phyloP scores from a whole-genome alignment of 2,797 vertebrate genomes.

The Aselliscus stoliczkanus region DNA sequence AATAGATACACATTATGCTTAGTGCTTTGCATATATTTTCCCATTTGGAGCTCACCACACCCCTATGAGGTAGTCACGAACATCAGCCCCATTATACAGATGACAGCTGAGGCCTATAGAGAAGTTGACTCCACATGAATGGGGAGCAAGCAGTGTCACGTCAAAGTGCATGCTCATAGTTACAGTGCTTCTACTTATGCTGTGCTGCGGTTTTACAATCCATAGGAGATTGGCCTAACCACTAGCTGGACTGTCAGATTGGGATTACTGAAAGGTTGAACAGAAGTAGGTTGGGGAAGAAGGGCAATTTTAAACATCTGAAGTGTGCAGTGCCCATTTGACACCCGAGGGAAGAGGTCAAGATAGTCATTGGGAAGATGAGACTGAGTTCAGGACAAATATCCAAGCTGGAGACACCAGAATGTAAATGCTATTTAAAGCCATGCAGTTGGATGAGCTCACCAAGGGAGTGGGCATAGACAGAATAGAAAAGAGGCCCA shows the following conservation, averaged over 20 bases:
- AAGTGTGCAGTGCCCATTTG: background rate
- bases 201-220: too few relatives aligned
- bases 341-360: background rate
- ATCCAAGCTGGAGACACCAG: background rate
- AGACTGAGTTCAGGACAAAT: background rate
- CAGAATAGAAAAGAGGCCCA: background rate
- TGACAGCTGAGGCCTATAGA: background rate
- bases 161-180: background rate
- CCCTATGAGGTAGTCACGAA: background rate
- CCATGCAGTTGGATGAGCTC: background rate
- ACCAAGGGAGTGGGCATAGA: background rate
- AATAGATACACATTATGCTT: background rate
- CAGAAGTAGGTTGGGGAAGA: background rate
- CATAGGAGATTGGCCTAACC: background rate
- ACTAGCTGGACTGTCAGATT: background rate
- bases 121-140: background rate
- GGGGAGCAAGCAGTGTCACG: background rate
- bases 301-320: background rate
- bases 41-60: background rate
- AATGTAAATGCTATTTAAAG: background rate
- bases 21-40: background rate
- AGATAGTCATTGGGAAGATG: background rate
- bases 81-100: background rate
- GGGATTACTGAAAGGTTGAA: background rate
- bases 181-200: background rate